Evolutionary conservation across 2,888 invertebrate species (phyloP).

Genomic region (Agrochola lota): DNA sequence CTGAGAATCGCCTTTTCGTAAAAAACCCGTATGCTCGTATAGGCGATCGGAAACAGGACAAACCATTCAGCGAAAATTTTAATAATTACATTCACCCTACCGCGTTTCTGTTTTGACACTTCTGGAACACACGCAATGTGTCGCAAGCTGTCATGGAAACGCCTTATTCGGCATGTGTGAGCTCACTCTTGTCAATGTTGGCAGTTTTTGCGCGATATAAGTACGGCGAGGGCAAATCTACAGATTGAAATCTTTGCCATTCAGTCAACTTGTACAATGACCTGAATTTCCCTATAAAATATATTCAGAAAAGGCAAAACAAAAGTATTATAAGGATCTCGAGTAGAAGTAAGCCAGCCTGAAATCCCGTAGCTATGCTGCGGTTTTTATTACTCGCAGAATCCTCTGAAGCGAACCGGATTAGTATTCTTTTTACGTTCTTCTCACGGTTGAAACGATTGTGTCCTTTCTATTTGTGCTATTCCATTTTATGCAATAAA

Average conservation of each 20-base stretch:
- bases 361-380: constrained; percentile 25
- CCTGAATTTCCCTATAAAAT: not conserved
- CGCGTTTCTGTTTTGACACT: not conserved
- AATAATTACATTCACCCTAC: not conserved
- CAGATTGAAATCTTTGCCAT: not conserved
- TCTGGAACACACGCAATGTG: not conserved
- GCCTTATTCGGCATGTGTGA: too few species aligned
- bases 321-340: constrained; percentile 37
- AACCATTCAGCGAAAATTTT: not conserved
- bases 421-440: constrained; percentile 60
- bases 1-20: not conserved
- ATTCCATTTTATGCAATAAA: constrained; percentile 5
- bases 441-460: constrained; percentile 53
- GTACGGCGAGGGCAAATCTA: not conserved
- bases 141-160: too few species aligned
- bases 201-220: not conserved
- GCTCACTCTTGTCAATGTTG: not conserved
- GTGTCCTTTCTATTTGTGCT: constrained; percentile 58
- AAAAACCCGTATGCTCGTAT: not conserved
- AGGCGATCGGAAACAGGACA: not conserved
- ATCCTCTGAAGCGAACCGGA: constrained; percentile 38
- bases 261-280: constrained; percentile 7
- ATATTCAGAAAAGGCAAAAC: constrained; percentile 31
- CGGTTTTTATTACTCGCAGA: constrained; percentile 50
- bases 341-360: constrained; percentile 42